These are phyloP conservation scores for Heterotilapia buettikoferi DNA, from an alignment of 2,113 vertebrate genomes.

Conservation along the genomic window DNA sequence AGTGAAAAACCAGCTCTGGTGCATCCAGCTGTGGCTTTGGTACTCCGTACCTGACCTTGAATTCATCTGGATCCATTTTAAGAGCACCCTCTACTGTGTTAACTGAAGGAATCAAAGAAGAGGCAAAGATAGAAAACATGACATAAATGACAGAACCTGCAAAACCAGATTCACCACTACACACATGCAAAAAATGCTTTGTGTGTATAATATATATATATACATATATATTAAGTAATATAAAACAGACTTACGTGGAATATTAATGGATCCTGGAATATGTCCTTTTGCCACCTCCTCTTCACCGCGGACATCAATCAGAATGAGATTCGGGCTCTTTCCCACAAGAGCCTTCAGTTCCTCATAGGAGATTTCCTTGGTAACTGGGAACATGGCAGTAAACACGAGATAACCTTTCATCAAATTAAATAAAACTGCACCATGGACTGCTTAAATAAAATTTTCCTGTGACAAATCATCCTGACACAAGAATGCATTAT, in stretches of 20 bases:
- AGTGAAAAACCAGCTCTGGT: constrained; percentile 75
- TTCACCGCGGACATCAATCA: constrained; percentile 72
- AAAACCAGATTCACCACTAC: neutral
- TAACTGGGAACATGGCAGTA: neutral
- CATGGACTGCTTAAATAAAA: neutral
- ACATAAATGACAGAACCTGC: neutral
- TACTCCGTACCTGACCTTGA: constrained; percentile 65
- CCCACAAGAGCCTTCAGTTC: constrained; percentile 63
- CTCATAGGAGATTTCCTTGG: constrained; percentile 54
- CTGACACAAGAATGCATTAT: neutral
- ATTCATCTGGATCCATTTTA: constrained; percentile 64
- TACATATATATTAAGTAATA: neutral
- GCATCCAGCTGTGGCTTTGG: constrained; percentile 68
- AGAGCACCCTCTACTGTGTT: constrained; percentile 65
- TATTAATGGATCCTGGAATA: constrained; percentile 70
- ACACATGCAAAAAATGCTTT: neutral
- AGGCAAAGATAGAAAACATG: neutral
- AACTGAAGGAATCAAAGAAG: constrained; percentile 50
- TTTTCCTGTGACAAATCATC: neutral
- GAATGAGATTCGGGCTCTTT: constrained; percentile 47
- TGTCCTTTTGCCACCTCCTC: constrained; percentile 66
- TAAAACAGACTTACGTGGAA: constrained; percentile 59
- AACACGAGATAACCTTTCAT: neutral
- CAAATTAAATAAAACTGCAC: neutral
- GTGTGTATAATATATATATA: rapidly evolving